Evolutionary conservation across 2,113 vertebrate genomes (phyloP), one percentile per base, ranked within the genome.

Genomic region (Lophotis ruficrista): DNA sequence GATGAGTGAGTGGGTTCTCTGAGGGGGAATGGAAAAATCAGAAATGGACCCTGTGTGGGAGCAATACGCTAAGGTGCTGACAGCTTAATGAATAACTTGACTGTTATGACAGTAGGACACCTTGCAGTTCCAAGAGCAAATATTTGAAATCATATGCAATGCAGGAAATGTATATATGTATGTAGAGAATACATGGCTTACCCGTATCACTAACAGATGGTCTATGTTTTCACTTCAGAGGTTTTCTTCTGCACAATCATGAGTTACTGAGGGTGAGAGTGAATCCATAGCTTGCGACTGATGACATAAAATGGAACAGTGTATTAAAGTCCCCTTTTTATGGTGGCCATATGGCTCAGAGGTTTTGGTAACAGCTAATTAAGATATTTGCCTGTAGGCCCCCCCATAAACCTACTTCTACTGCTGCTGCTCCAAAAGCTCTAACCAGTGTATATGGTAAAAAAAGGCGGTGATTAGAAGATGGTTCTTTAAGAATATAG

Each of bases 11-110:
- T 90, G 95, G 96, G 96, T 97, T 95, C 97, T 98, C 97, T 54
- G 70, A 83, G 83, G 97, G 97, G 97, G 97, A 98, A 96, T 87
- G 98, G 97, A 98, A 98, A 98, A 98, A 94, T 94, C 94, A 95
- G 97, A 97, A 97, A 95, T 81, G 95, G 97, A 95, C 97, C 98
- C 95, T 95, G 97, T 89, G 81, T 97, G 96, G 96, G 97, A 98
- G 98, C 97, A 95, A 87, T 93, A 93, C 58, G 50, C 96, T 91
- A 86, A 98, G 97, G 98, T 94, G 98, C 97, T 98, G 98, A 98
- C 98, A 98, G 97, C 96, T 97, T 98, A 98, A 98, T 98, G 98
- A 98, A 98, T 98, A 98, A 97, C 98, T 98, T 97, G 98, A 98
- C 98, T 98, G 97, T 98, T 98, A 98, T 97, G 98, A 98, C 98